Conservation (phyloP, 2,888 invertebrate species). For the Dione juno region DNA sequence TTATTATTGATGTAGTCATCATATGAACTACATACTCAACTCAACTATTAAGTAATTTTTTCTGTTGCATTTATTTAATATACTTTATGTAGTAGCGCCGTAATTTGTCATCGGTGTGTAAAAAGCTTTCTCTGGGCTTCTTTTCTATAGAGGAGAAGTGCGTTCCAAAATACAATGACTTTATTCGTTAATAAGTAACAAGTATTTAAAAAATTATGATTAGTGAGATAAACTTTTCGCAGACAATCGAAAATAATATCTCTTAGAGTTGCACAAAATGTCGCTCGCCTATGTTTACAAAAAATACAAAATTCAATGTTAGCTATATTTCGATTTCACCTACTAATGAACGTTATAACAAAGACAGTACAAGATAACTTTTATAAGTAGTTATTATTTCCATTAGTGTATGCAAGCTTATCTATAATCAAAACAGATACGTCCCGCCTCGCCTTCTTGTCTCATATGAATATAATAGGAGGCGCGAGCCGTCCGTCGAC, state of each 20-base stretch:
- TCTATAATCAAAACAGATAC: slow-evolving; percentile 49
- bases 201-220: too few species aligned
- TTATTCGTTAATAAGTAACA: too few species aligned
- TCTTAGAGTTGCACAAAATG: too few species aligned
- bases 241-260: too few species aligned
- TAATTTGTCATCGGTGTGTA: background rate
- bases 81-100: background rate
- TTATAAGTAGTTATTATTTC: background rate
- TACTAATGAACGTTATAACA: background rate
- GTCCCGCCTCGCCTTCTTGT: slow-evolving; percentile 54
- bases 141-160: too few species aligned
- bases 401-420: background rate
- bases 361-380: background rate
- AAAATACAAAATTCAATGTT: too few species aligned
- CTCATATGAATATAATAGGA: slow-evolving; percentile 80
- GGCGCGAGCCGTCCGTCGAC: slow-evolving; percentile 60
- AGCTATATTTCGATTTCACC: too few species aligned
- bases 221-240: too few species aligned
- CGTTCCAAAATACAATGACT: too few species aligned
- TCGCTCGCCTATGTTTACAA: too few species aligned
- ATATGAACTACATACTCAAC: background rate
- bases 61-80: background rate
- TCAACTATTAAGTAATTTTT: background rate
- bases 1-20: slow-evolving; percentile 12
- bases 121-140: background rate